Conservation (phyloP, 35 echinoderm and acorn worm species). For the Nesometra sesokonis region DNA sequence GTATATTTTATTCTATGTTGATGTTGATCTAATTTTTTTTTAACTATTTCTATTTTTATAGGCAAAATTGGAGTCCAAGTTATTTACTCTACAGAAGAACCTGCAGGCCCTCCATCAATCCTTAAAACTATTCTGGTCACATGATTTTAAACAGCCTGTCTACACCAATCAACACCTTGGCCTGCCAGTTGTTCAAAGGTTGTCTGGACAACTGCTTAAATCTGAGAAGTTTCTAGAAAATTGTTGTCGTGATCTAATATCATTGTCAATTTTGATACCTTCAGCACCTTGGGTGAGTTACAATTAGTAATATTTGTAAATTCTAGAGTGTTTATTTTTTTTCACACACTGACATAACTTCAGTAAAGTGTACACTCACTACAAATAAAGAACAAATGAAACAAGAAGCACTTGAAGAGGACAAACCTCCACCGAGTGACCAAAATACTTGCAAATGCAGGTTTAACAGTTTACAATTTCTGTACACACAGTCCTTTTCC, state of each 20-base stretch:
- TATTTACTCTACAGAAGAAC: conserved; percentile 62
- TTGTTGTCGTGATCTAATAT: conserved; percentile 58
- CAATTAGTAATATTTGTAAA: too few relatives aligned
- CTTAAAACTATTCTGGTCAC: conserved; percentile 36
- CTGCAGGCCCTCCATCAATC: conserved; percentile 52
- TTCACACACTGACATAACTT: too few relatives aligned
- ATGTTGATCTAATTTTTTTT: not conserved
- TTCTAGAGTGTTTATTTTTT: too few relatives aligned
- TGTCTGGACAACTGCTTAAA: conserved; percentile 35
- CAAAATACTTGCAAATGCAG: too few relatives aligned
- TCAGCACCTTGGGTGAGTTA: conserved; percentile 75
- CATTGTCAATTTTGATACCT: conserved; percentile 66
- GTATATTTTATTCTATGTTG: not conserved
- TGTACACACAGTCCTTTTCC: too few relatives aligned
- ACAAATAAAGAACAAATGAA: too few relatives aligned
- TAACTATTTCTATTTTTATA: conserved; percentile 1
- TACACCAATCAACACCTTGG: conserved; percentile 31
- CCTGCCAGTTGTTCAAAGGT: conserved; percentile 29
- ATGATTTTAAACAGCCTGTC: conserved; percentile 10
- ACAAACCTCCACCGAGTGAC: too few relatives aligned
- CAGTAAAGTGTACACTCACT: too few relatives aligned
- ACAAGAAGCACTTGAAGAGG: too few relatives aligned
- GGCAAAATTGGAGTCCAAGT: conserved; percentile 90
- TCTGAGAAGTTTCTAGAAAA: conserved; percentile 31
- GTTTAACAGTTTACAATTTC: too few relatives aligned